Base-by-base conservation (phyloP, 2,797 vertebrate species). In the Semaprochilodus insignis region DNA sequence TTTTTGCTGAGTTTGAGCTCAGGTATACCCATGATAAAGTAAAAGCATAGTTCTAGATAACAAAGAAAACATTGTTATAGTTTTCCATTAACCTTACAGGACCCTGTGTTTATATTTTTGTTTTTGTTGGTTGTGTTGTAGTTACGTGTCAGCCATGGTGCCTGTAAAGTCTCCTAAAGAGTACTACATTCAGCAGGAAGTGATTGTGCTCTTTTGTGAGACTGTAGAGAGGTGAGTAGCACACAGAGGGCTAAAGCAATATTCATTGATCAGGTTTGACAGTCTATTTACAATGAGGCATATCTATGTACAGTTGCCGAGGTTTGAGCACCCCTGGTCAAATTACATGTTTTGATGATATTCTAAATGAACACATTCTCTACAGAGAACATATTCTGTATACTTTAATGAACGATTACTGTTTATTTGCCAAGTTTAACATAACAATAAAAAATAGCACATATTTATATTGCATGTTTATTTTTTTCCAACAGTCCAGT, bases 81-180 rank as follows among this genome's bases (percentile, higher is more conserved):
- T 16, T 14, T n/a, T 52, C 15, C 16, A 51, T 52, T n/a, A 71
- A 51, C 16, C 6, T 51, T 72, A 15, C 48, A 27, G 16, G 15
- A 57, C 7, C 34, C 27, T 14, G 3, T 25, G 11, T 52, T 65
- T 51, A n/a, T 62, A 2, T 7, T 34, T 27, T 71, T 48, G 2
- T 48, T 48, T 2, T 54, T 74, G 15, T 55, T 65, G 75, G 19
- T 40, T 48, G 14, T 86, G 51, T 71, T 67, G 31, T 75, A 99
- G 98, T 93, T 99, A 99, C 0, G 98, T 99, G 84, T 99, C 98
- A 0, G 98, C 98, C 91, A 99, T 99, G 98, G 98, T 99, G 93
- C 98, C 98, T 69, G 98, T 99, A 87, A 99, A 99, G 91, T 97
- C 98, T 84, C 98, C 98, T 82, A 95, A 97, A 92, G 98, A 99